These are phyloP conservation scores for Mandrillus leucophaeus DNA, from an alignment of 2,113 vertebrate genomes.

Conservation along the genomic window DNA sequence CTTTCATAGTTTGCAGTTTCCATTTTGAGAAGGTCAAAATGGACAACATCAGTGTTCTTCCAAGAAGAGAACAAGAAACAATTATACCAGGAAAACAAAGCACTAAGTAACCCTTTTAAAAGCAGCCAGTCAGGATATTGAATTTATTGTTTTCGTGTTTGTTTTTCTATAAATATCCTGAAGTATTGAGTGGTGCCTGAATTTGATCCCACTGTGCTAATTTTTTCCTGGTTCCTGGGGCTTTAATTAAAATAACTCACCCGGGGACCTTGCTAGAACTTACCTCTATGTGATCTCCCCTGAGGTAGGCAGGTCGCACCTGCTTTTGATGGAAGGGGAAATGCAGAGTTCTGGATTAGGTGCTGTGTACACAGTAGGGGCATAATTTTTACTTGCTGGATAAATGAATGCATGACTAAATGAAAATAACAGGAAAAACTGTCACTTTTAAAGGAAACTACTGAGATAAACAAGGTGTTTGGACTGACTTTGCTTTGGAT, in stretches of 20 bases:
- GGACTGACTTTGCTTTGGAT: slow-evolving; percentile 39
- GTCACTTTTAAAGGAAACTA: slow-evolving; percentile 26
- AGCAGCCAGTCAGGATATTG: slow-evolving; percentile 59
- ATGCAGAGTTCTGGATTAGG: not conserved
- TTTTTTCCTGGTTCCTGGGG: slow-evolving; percentile 63
- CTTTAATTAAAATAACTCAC: slow-evolving; percentile 68
- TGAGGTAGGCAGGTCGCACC: slow-evolving; percentile 17
- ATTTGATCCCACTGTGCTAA: slow-evolving; percentile 61
- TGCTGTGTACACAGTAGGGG: slow-evolving; percentile 31
- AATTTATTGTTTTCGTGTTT: slow-evolving; percentile 66
- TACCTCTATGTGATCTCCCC: not conserved
- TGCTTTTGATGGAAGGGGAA: slow-evolving; percentile 17
- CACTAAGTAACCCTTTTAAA: not conserved
- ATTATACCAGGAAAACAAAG: slow-evolving; percentile 52
- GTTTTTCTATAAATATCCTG: slow-evolving; percentile 74
- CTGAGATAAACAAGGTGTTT: slow-evolving; percentile 64
- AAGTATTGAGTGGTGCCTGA: slow-evolving; percentile 71
- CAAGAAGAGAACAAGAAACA: slow-evolving; percentile 2
- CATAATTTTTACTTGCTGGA: slow-evolving; percentile 49
- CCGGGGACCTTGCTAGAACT: slow-evolving; percentile 56
- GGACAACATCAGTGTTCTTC: not conserved
- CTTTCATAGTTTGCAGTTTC: not conserved
- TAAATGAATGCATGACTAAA: slow-evolving; percentile 51
- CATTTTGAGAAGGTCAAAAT: not conserved
- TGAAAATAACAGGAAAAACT: slow-evolving; percentile 62